phyloP scores from a whole-genome alignment of 2,888 invertebrate species.

The Coremacera marginata region DNA sequence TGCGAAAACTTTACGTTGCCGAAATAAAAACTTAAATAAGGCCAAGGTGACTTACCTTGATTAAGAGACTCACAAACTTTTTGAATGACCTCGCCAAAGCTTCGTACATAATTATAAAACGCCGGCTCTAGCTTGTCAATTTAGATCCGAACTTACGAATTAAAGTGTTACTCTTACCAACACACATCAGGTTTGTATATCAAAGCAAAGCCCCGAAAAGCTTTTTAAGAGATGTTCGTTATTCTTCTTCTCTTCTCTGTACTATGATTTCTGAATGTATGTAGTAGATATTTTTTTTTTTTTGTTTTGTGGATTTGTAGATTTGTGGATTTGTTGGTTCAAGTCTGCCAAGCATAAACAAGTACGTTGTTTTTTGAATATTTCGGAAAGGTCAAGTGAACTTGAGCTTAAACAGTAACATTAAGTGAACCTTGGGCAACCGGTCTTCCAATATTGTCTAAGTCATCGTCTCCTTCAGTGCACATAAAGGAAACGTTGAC shows the following conservation, averaged over 20 bases:
- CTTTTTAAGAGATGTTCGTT: slow-evolving; percentile 16
- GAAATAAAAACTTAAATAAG: slow-evolving; percentile 59
- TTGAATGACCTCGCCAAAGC: slow-evolving; percentile 64
- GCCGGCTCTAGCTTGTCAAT: slow-evolving; percentile 33
- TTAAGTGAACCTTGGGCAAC: slow-evolving; percentile 11
- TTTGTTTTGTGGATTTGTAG: background rate
- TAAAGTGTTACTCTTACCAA: background rate
- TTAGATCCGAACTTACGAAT: slow-evolving; percentile 30
- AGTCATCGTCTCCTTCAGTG: too few relatives aligned
- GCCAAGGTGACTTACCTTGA: slow-evolving; percentile 68
- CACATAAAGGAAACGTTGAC: slow-evolving; percentile 19
- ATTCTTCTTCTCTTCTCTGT: background rate
- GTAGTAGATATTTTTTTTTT: background rate
- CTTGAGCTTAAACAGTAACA: slow-evolving; percentile 9
- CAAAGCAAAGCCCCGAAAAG: slow-evolving; percentile 18
- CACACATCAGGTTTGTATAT: slow-evolving; percentile 17
- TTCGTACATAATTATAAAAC: slow-evolving; percentile 54
- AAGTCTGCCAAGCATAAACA: background rate
- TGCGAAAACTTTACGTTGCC: slow-evolving; percentile 47
- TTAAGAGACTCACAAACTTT: slow-evolving; percentile 64
- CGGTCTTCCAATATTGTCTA: background rate
- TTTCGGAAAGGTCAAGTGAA: slow-evolving; percentile 36
- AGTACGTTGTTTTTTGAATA: background rate
- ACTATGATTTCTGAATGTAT: background rate
- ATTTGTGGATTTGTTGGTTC: background rate